Conservation (phyloP, 2,797 vertebrate genomes). For the Chromobotia macracanthus region DNA sequence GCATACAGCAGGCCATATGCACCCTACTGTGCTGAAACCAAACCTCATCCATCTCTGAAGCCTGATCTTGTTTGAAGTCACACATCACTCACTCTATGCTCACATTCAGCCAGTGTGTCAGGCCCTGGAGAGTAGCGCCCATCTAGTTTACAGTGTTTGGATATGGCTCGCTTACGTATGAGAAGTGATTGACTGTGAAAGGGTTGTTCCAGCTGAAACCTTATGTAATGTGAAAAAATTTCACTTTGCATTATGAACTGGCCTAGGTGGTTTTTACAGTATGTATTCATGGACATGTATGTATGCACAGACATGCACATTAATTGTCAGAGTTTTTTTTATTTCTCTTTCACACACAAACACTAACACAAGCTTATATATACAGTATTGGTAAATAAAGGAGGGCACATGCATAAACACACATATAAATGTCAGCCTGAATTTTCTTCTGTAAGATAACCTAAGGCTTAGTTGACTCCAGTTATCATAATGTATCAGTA, state of each 20-base stretch:
- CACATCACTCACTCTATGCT: slow-evolving; percentile 51
- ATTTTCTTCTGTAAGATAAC: too few species aligned
- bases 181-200: slow-evolving; percentile 33
- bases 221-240: background rate
- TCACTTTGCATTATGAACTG: background rate
- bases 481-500: slow-evolving; percentile 33
- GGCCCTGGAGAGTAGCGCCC: slow-evolving; percentile 29
- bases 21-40: slow-evolving; percentile 25
- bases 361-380: too few species aligned
- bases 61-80: slow-evolving; percentile 48
- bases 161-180: slow-evolving; percentile 8
- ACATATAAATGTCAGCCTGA: slow-evolving; percentile 7
- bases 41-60: slow-evolving; percentile 23
- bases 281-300: background rate
- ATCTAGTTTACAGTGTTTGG: slow-evolving; percentile 25
- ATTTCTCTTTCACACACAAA: too few species aligned
- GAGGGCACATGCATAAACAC: background rate
- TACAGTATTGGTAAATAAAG: background rate
- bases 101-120: slow-evolving; percentile 37
- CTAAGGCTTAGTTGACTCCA: slow-evolving; percentile 3
- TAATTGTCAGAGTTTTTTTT: background rate
- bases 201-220: slow-evolving; percentile 15
- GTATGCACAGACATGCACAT: background rate
- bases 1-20: slow-evolving; percentile 5
- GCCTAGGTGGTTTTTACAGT: background rate